A percentile compares a stretch with the other conserved stretches of the same genome.
These are phyloP conservation scores for Plectrocnemia conspersa DNA, from an alignment of 1,140 invertebrate species.

Conservation along the genomic window DNA sequence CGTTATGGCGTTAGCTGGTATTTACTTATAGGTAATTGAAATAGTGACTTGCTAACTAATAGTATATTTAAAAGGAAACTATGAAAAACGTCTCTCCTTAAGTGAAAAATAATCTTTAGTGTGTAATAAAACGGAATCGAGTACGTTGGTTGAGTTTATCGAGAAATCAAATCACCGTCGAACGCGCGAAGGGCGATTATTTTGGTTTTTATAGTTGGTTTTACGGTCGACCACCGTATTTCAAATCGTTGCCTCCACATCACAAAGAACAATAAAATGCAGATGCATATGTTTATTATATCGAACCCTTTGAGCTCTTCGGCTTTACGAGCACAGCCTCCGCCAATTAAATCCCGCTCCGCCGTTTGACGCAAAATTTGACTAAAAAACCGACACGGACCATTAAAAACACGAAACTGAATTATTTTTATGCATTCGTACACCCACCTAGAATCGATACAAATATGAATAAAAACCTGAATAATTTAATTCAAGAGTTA, in stretches of 20 bases:
- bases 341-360: neutral
- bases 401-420: neutral
- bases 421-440: neutral
- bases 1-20: neutral
- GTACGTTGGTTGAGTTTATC: too few species aligned
- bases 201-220: slow-evolving; percentile 18
- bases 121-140: neutral
- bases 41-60: neutral
- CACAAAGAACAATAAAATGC: slow-evolving; percentile 17
- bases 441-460: neutral
- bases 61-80: neutral
- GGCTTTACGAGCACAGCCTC: neutral
- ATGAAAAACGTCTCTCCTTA: slow-evolving; percentile 4
- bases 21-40: neutral
- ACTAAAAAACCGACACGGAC: neutral
- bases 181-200: slow-evolving; percentile 3
- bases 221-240: slow-evolving; percentile 4
- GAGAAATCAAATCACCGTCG: neutral
- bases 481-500: too few species aligned
- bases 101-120: slow-evolving; percentile 1
- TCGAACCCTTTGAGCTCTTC: neutral
- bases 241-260: slow-evolving; percentile 1
- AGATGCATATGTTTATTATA: slow-evolving; percentile 12
- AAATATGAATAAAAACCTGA: too few species aligned
- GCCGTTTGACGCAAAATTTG: too few species aligned